A percentile compares a stretch with the other conserved stretches of the same genome.
phyloP scores from a whole-genome alignment of 2,888 invertebrate species.

The Lampropteryx suffumata region DNA sequence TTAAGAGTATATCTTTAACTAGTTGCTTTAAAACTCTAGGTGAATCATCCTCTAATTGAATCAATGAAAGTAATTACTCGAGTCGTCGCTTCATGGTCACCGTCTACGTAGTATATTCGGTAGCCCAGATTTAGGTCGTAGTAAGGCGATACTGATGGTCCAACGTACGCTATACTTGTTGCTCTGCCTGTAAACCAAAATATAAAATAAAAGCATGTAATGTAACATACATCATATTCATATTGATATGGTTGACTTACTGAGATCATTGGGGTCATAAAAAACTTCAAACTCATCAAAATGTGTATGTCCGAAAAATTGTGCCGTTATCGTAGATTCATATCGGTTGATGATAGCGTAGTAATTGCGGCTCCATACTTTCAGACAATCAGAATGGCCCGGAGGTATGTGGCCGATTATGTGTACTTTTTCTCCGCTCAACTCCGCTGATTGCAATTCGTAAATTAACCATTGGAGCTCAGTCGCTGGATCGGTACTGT shows the following conservation, averaged over 20 bases:
- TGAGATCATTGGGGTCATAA: slow-evolving; percentile 92
- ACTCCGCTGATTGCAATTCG: slow-evolving; percentile 96
- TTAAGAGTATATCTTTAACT: neutral
- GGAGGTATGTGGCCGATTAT: slow-evolving; percentile 99
- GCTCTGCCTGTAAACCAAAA: slow-evolving; percentile 85
- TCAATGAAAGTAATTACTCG: slow-evolving; percentile 79
- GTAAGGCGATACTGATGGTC: slow-evolving; percentile 97
- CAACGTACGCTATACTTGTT: slow-evolving; percentile 94
- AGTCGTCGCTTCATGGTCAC: slow-evolving; percentile 92
- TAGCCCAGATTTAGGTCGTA: slow-evolving; percentile 96
- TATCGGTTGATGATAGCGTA: slow-evolving; percentile 94
- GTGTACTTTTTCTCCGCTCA: slow-evolving; percentile 97
- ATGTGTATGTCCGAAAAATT: slow-evolving; percentile 98
- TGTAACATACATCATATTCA: neutral
- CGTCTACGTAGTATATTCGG: slow-evolving; percentile 97
- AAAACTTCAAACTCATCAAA: slow-evolving; percentile 97
- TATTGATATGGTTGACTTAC: slow-evolving; percentile 64
- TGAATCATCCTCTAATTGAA: slow-evolving; percentile 19
- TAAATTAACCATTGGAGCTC: slow-evolving; percentile 98
- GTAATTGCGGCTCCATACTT: slow-evolving; percentile 98
- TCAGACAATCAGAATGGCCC: slow-evolving; percentile 95
- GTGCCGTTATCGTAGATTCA: slow-evolving; percentile 94
- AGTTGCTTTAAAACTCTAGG: neutral
- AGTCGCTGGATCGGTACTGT: slow-evolving; percentile 97
- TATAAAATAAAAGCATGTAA: slow-evolving; percentile 15